Percentiles rank a stretch among this genome's conserved stretches.
These are phyloP conservation scores for Neotragus moschatus DNA, from an alignment of 2,113 vertebrate genomes.

Conservation along the genomic window DNA sequence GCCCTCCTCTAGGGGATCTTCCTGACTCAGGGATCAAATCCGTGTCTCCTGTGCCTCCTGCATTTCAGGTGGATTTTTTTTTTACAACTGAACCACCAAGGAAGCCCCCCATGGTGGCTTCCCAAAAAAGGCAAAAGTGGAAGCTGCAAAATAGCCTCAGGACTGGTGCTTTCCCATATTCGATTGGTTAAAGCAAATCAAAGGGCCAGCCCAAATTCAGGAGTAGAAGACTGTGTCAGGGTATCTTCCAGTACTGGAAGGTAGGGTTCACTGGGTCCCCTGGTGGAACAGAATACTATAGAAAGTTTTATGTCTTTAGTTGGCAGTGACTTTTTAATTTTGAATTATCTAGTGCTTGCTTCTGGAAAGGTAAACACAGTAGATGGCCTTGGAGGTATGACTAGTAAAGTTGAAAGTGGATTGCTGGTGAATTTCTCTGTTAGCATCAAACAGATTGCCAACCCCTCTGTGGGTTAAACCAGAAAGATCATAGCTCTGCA, in stretches of 20 bases:
- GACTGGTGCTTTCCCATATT: neutral
- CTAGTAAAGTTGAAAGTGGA: neutral
- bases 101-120: neutral
- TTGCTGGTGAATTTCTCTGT: neutral
- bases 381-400: neutral
- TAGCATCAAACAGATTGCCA: neutral
- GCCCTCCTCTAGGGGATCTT: neutral
- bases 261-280: neutral
- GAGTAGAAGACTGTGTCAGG: neutral
- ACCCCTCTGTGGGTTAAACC: neutral
- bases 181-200: neutral
- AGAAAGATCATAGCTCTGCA: neutral
- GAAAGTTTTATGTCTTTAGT: neutral
- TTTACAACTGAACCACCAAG: neutral
- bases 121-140: neutral
- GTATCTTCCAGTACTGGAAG: neutral
- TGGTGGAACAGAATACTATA: neutral
- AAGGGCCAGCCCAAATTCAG: neutral
- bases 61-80: neutral
- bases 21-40: neutral
- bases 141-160: neutral
- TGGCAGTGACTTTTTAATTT: conserved; percentile 13
- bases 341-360: neutral
- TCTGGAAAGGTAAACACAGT: neutral
- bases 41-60: neutral